Percentiles rank a stretch among this genome's conserved stretches.
These are phyloP conservation scores for Tetragonula clypearis DNA, from an alignment of 1,140 invertebrate species.

Conservation along the genomic window DNA sequence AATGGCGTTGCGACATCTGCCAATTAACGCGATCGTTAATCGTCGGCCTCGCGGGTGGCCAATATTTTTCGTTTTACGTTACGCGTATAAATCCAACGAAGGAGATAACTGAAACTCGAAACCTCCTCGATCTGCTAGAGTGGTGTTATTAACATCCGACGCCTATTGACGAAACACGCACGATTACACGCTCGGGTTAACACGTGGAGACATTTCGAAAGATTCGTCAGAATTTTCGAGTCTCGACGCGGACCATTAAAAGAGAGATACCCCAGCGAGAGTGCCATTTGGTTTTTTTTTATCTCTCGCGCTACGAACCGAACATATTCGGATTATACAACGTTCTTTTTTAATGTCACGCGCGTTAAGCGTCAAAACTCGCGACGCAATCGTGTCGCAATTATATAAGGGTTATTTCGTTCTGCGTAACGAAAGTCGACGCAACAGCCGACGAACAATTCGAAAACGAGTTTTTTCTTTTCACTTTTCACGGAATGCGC, in stretches of 20 bases:
- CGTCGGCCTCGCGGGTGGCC: neutral
- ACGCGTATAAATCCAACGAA: neutral
- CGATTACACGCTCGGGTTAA: neutral
- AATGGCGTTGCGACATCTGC: constrained; percentile 1
- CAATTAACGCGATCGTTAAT: constrained; percentile 22
- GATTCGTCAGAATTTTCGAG: neutral
- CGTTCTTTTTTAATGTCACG: neutral
- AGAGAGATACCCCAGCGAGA: neutral
- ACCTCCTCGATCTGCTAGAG: too few species aligned
- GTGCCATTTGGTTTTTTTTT: neutral
- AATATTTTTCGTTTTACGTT: neutral
- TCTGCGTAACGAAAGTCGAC: neutral
- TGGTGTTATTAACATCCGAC: rapidly evolving
- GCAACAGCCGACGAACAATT: too few species aligned
- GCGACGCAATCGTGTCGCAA: neutral
- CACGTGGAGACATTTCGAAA: neutral
- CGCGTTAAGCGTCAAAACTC: neutral
- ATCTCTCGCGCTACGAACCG: too few species aligned
- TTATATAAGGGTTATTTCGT: constrained; percentile 9
- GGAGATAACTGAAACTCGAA: neutral
- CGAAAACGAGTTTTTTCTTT: neutral
- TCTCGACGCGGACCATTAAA: neutral
- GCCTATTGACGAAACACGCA: neutral
- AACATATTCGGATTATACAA: constrained; percentile 1
- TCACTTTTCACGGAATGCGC: too few species aligned